A percentile compares a stretch with the other conserved stretches of the same genome.
Evolutionary conservation across 2,888 invertebrate species (phyloP).

Genomic region (Diabrotica balteata): DNA sequence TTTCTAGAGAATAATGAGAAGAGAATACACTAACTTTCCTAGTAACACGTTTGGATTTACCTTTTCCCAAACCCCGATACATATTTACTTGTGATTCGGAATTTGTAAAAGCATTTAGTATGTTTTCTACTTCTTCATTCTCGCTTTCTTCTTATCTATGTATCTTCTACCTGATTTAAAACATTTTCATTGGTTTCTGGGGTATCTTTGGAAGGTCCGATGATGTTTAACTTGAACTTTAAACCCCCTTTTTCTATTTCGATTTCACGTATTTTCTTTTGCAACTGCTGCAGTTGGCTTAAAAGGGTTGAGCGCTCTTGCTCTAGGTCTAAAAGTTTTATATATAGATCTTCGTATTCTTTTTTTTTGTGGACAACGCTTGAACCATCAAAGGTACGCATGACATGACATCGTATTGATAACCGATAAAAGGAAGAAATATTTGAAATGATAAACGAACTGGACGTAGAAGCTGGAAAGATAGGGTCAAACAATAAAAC

Average conservation of each 20-base stretch:
- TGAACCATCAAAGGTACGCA: no score
- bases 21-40: background rate
- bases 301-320: slow-evolving; percentile 41
- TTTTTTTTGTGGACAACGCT: no score
- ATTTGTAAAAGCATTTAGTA: slow-evolving; percentile 34
- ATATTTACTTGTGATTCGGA: background rate
- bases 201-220: background rate
- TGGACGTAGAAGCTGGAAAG: no score
- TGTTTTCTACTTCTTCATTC: slow-evolving; percentile 21
- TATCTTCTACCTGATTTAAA: slow-evolving; percentile 3
- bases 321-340: slow-evolving; percentile 43
- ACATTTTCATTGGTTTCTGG: background rate
- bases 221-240: slow-evolving; percentile 19
- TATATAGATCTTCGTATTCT: slow-evolving; percentile 40
- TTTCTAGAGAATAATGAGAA: no score
- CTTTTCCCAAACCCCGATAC: no score
- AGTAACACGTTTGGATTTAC: background rate
- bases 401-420: no score
- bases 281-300: slow-evolving; percentile 40
- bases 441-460: no score
- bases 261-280: slow-evolving; percentile 40
- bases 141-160: slow-evolving; percentile 14
- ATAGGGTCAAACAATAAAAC: no score
- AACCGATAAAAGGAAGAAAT: no score
- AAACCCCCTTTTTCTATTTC: slow-evolving; percentile 38